Evolutionary conservation across 2,888 invertebrate genomes (phyloP).

Genomic region (Philaethria dido): DNA sequence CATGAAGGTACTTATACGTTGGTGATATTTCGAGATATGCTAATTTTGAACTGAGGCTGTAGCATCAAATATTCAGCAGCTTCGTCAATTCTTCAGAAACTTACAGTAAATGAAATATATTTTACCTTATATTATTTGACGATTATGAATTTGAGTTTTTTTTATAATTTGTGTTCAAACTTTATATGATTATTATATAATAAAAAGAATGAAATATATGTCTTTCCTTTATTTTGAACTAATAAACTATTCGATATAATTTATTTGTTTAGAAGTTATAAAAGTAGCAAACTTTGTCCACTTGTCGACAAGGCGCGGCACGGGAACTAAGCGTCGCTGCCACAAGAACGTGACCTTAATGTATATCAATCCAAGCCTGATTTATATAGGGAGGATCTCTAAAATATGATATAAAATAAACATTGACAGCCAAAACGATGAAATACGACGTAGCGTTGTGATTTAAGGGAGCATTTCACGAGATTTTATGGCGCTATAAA

Average conservation of each 20-base stretch:
- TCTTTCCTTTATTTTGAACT: neutral
- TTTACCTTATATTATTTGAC: no score
- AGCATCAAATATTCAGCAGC: no score
- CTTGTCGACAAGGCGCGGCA: slow-evolving; percentile 45
- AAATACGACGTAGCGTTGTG: slow-evolving; percentile 81
- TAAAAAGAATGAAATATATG: neutral
- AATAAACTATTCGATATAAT: neutral
- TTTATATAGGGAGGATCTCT: slow-evolving; percentile 80
- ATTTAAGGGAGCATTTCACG: slow-evolving; percentile 82
- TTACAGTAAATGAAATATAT: no score
- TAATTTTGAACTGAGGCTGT: no score
- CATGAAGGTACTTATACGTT: no score
- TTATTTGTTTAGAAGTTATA: slow-evolving; percentile 18
- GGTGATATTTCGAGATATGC: no score
- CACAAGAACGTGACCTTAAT: slow-evolving; percentile 82
- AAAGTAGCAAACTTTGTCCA: slow-evolving; percentile 35
- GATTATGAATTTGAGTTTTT: neutral
- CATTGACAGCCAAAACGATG: slow-evolving; percentile 84
- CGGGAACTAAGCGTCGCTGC: slow-evolving; percentile 75
- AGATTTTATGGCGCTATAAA: slow-evolving; percentile 83
- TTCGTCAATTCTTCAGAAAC: no score
- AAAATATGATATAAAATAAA: slow-evolving; percentile 85
- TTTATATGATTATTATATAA: no score
- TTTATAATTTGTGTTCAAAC: neutral
- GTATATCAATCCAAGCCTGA: slow-evolving; percentile 80